phyloP scores from a whole-genome alignment of 2,113 vertebrate genomes.

The Pseudopodoces humilis region DNA sequence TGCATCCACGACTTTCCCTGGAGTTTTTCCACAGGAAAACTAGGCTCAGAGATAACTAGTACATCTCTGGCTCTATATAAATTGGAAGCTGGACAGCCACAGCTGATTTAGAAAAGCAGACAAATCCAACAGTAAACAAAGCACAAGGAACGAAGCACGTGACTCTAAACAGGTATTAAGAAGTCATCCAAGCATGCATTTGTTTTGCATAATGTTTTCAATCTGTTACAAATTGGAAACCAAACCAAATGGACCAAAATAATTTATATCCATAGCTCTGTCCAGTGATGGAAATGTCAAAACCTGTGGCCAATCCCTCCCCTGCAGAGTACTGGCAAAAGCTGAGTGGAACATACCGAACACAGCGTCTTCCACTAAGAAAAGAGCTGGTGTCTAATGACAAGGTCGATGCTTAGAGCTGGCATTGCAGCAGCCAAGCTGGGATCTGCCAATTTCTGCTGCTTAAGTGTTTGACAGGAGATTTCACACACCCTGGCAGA shows the following conservation, averaged over 20 bases:
- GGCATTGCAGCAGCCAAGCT: neutral
- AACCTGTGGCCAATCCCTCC: neutral
- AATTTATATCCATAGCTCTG: neutral
- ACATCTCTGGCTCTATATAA: neutral
- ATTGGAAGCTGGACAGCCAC: neutral
- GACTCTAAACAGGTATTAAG: neutral
- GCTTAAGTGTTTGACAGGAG: neutral
- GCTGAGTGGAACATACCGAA: neutral
- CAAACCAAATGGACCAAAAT: neutral
- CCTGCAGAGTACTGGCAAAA: neutral
- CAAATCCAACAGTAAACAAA: neutral
- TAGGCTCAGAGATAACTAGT: neutral
- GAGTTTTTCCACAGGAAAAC: constrained; percentile 31
- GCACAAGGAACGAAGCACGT: neutral
- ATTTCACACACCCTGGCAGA: neutral
- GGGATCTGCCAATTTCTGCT: neutral
- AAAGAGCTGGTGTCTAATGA: neutral
- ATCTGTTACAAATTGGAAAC: neutral
- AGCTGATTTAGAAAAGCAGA: neutral
- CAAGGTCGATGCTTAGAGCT: neutral
- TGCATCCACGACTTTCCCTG: constrained; percentile 1
- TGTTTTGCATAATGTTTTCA: neutral
- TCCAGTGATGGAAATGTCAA: neutral
- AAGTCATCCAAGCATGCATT: neutral
- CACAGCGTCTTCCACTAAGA: neutral